Evolutionary conservation across 2,797 vertebrate genomes (phyloP), one percentile per base, ranked within the genome.

Genomic region (Vultur gryphus): DNA sequence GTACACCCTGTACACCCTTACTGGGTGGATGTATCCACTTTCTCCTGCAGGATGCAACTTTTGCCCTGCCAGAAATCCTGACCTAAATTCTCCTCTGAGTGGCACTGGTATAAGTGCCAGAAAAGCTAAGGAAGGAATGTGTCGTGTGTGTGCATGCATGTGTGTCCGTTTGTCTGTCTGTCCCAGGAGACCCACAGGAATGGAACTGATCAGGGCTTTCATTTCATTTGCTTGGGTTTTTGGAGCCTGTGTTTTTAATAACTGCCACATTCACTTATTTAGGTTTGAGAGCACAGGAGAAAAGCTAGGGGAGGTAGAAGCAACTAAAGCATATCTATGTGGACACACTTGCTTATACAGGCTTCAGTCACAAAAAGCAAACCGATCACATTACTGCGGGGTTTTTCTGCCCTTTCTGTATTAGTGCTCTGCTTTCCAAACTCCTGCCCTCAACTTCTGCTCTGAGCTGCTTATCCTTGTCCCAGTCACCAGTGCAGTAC

Each of bases 61-160:
- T 10, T 71, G 39, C 67, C 43, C 71, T 75, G 61, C 41, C 71
- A 85, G 66, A 78, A 93, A 85, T 81, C 52, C 84, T 83, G 93
- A 95, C 92, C 94, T 87, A 83, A 92, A 83, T 92, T 92, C 84
- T 83, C 84, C 49, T 46, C 69, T 13, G 13, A 77, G 61, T 18
- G 65, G 69, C 77, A 90, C 39, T 25, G 35, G 43, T 44, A 0
- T 31, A 76, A 95, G 46, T 21, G 67, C 83, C 78, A 79, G 64
- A 89, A 80, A 6, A 85, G 89, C 90, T 65, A 80, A 78, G 65
- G 75, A 93, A 77, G 69, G 58, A 93, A 89, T 19, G 70, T 52
- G 73, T 54, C 9, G 1, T 66, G 33, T 23, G 5, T 19, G 55
- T 49, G 16, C 51, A 37, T 10, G 48, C 31, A 37, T 23, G 37